Conservation (phyloP, 1,140 invertebrate species). For the Rhyzopertha dominica region DNA sequence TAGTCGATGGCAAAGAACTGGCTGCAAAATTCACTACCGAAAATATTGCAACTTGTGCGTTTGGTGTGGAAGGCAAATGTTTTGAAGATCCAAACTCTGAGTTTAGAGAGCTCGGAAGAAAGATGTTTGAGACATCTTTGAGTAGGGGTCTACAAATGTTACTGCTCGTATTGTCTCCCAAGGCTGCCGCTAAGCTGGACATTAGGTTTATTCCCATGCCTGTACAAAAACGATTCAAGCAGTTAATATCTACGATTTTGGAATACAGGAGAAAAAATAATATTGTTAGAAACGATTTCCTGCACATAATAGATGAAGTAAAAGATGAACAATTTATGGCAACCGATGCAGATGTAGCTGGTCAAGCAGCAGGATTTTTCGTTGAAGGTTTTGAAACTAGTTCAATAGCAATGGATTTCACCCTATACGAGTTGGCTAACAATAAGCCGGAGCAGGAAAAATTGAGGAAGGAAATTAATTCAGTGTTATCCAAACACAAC, state of each 20-base stretch:
- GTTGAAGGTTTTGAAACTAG: constrained; percentile 57
- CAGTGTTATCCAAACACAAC: constrained; percentile 29
- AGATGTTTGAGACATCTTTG: no score
- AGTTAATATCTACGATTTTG: constrained; percentile 25
- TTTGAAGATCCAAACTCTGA: constrained; percentile 17
- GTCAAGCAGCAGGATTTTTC: constrained; percentile 54
- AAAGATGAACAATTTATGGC: constrained; percentile 45
- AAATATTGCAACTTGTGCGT: constrained; percentile 20
- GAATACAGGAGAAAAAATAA: constrained; percentile 41
- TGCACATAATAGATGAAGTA: constrained; percentile 28
- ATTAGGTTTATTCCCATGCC: background rate
- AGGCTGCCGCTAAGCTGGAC: no score
- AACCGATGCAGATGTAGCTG: constrained; percentile 57
- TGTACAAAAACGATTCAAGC: constrained; percentile 1
- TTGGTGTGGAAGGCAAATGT: constrained; percentile 18
- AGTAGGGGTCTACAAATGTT: no score
- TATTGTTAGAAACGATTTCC: constrained; percentile 37
- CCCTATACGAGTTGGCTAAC: constrained; percentile 55
- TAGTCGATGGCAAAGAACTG: constrained; percentile 14
- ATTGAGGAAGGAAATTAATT: constrained; percentile 58
- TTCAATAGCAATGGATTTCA: constrained; percentile 19
- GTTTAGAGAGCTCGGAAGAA: constrained; percentile 14
- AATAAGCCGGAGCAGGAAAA: constrained; percentile 61
- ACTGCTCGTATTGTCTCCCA: no score
- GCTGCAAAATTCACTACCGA: constrained; percentile 15